Percentiles rank a stretch among this genome's conserved stretches.
Evolutionary conservation across 2,113 vertebrate species (phyloP).

Genomic region (Oriolus oriolus): DNA sequence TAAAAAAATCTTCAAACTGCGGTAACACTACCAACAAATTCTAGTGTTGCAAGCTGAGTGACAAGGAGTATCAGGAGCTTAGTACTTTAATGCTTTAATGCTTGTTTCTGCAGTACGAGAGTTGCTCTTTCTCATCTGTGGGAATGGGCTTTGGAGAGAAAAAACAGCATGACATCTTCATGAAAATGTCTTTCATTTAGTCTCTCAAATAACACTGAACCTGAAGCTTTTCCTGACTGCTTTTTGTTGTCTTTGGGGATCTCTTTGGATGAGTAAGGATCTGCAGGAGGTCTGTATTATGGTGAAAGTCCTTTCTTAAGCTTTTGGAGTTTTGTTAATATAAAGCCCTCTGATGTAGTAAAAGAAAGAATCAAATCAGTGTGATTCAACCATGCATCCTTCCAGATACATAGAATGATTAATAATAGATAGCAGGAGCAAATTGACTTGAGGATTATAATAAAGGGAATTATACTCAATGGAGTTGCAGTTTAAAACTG

Average conservation of each 20-base stretch:
- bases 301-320: neutral
- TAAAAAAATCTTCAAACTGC: neutral
- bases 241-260: neutral
- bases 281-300: neutral
- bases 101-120: neutral
- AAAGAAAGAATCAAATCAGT: neutral
- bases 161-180: neutral
- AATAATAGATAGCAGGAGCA: neutral
- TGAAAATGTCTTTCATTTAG: neutral
- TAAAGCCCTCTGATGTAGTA: neutral
- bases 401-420: neutral
- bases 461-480: neutral
- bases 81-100: neutral
- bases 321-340: neutral
- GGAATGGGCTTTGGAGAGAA: neutral
- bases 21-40: neutral
- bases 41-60: neutral
- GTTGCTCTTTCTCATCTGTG: neutral
- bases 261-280: neutral
- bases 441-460: neutral
- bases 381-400: neutral
- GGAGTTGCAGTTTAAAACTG: neutral
- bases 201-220: neutral
- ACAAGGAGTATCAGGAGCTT: neutral
- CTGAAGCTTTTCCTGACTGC: neutral